phyloP scores from a whole-genome alignment of 2,797 vertebrate species.

The Lepus oiostolus region DNA sequence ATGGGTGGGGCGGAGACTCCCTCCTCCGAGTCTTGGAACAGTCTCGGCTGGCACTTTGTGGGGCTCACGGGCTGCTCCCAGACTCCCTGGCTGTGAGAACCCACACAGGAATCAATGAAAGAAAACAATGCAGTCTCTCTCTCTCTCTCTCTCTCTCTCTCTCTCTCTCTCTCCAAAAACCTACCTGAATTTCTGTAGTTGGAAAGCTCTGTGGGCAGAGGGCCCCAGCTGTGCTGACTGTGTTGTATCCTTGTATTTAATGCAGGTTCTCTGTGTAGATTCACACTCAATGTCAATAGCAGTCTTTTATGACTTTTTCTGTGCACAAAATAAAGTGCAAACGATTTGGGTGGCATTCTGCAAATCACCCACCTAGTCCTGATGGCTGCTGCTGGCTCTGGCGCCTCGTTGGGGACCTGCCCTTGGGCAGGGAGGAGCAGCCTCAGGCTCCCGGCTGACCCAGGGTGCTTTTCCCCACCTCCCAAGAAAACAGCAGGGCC shows the following conservation, averaged over 20 bases:
- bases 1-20: background rate
- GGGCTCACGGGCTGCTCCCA: background rate
- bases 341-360: background rate
- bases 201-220: conserved; percentile 8
- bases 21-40: background rate
- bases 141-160: too few relatives aligned
- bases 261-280: conserved; percentile 26
- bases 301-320: conserved; percentile 64
- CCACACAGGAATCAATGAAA: background rate
- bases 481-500: background rate
- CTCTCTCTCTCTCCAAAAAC: background rate
- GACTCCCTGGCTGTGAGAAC: background rate
- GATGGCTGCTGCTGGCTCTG: background rate
- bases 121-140: background rate
- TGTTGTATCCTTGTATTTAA: conserved; percentile 51
- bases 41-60: background rate
- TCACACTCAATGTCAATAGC: conserved; percentile 49
- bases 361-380: background rate
- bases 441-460: background rate
- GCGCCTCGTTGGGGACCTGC: background rate
- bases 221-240: conserved; percentile 58
- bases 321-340: conserved; percentile 71
- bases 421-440: background rate
- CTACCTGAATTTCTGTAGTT: conserved; percentile 69
- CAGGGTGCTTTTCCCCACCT: background rate